Evolutionary conservation across 2,888 invertebrate genomes (phyloP).

Genomic region (Eugnorisma glareosa): DNA sequence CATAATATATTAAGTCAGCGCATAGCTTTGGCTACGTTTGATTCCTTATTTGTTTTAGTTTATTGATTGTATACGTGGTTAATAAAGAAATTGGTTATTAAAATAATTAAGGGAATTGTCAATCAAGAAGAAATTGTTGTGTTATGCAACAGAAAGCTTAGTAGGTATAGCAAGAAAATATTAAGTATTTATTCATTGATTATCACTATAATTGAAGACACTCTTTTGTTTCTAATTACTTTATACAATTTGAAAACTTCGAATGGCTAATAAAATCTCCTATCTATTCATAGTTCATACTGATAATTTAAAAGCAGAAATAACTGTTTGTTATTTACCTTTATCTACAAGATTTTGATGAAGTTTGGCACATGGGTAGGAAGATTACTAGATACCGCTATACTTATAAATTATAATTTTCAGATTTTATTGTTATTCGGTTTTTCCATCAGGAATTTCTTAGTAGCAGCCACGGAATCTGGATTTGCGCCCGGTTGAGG

Average conservation of each 20-base stretch:
- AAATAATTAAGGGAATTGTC: background rate
- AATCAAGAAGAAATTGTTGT: background rate
- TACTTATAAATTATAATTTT: too few species aligned
- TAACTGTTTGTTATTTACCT: too few species aligned
- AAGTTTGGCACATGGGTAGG: background rate
- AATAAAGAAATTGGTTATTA: background rate
- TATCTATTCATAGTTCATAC: too few species aligned
- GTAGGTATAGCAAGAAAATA: background rate
- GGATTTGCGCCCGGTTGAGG: too few species aligned
- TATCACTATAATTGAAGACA: background rate
- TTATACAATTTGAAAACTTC: background rate
- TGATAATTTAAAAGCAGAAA: background rate
- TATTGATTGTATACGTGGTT: slow-evolving; percentile 26
- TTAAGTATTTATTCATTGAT: background rate
- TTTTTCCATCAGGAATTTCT: too few species aligned
- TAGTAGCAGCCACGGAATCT: too few species aligned
- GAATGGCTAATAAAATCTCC: background rate
- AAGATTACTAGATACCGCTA: background rate
- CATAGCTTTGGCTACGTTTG: slow-evolving; percentile 44
- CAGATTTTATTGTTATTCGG: too few species aligned
- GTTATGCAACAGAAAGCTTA: background rate
- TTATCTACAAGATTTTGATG: background rate
- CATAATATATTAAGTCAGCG: slow-evolving; percentile 72
- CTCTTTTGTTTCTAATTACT: too few species aligned
- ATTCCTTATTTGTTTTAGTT: slow-evolving; percentile 53